These are phyloP conservation scores for Salarias fasciatus DNA, from an alignment of 2,797 vertebrate species.

Conservation along the genomic window DNA sequence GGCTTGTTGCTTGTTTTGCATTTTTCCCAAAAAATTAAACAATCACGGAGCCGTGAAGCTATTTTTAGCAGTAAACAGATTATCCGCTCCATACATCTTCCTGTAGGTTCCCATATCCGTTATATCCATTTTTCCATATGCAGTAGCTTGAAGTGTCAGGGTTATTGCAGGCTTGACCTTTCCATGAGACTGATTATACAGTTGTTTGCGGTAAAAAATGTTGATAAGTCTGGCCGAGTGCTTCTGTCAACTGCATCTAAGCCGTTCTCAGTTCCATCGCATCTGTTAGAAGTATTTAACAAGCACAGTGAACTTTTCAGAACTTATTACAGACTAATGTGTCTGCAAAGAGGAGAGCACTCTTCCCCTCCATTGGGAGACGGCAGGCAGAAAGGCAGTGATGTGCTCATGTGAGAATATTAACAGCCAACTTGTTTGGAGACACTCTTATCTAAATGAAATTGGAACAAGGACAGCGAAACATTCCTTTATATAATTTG, in stretches of 20 bases:
- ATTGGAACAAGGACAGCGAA: constrained; percentile 83
- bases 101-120: neutral
- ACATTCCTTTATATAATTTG: constrained; percentile 85
- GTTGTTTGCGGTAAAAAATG: constrained; percentile 61
- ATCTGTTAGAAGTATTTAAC: constrained; percentile 77
- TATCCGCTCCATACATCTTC: neutral
- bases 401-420: constrained; percentile 85
- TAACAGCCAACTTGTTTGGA: constrained; percentile 81
- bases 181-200: constrained; percentile 45
- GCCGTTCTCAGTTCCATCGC: constrained; percentile 53
- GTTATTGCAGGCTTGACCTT: constrained; percentile 54
- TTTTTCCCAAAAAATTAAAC: constrained; percentile 21
- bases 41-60: neutral
- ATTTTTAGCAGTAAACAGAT: constrained; percentile 12
- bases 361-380: constrained; percentile 74
- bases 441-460: constrained; percentile 85
- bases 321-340: constrained; percentile 78
- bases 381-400: constrained; percentile 71
- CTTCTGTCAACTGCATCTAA: constrained; percentile 55
- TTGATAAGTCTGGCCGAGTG: constrained; percentile 56
- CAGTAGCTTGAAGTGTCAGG: constrained; percentile 27
- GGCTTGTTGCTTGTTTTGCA: constrained; percentile 18
- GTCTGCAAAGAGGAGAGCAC: constrained; percentile 61
- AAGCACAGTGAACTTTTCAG: constrained; percentile 79
- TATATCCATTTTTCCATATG: constrained; percentile 27